Evolutionary conservation across 2,888 invertebrate genomes (phyloP), one percentile per base, ranked within the genome.

Genomic region (Coleophora flavipennella): DNA sequence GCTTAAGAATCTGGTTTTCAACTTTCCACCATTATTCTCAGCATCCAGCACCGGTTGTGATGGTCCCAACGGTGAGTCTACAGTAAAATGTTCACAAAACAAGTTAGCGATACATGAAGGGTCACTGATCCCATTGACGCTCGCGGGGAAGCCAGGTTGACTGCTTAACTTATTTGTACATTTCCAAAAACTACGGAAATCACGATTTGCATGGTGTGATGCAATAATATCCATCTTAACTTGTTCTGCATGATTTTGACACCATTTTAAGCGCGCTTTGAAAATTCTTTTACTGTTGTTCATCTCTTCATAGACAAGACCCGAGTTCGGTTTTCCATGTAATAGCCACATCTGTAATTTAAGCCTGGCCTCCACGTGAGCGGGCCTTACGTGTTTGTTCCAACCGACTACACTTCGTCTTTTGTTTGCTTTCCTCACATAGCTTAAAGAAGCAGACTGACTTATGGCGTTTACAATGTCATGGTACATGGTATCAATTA

Each of bases 211-310:
- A 11, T 35, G 26, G 11, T 43, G 35, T 12, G 36, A 12, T 39
- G 44, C 41, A 8, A 45, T 35, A n/a, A 38, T 36, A 13, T 43
- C 36, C 39, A 43, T 39, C 34, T 45, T 48, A 13, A 42, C 36
- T 32, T 41, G 14, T 8, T 43, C 33, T 29, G 45, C 9, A 28
- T 45, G 33, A 9, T 43, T 33, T 37, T 44, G 46, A 33, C 46
- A 46, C 33, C 38, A 41, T 26, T 35, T 44, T 14, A 43, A 31
- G 28, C 33, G 36, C 11, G 29, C n/a, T 31, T 49, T 49, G 36
- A 49, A 46, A n/a, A 34, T 8, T 27, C 38, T 40, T 20, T 36
- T 31, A 12, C 32, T 28, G 10, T 38, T 29, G 13, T 36, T 28
- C 45, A 49, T 46, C 2, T 40, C 35, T 8, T 46, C 37, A 20